Evolutionary conservation across 2,888 invertebrate genomes (phyloP).

Genomic region (Mythimna lalbum): DNA sequence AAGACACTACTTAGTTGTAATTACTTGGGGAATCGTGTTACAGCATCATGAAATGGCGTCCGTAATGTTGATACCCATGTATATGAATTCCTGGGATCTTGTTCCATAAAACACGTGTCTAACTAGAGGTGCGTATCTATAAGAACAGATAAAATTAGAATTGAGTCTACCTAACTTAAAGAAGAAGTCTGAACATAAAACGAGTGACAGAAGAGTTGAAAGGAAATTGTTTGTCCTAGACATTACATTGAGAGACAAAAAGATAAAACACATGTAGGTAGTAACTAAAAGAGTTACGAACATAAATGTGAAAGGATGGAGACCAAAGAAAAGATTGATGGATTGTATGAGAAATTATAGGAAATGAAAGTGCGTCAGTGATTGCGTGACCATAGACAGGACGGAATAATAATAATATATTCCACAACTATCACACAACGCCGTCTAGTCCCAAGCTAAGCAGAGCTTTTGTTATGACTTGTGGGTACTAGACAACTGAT

Average conservation of each 20-base stretch:
- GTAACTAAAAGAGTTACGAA: background rate
- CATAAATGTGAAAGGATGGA: background rate
- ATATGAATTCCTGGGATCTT: background rate
- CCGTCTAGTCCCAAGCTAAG: no score
- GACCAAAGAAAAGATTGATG: background rate
- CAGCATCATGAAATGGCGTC: slow-evolving; percentile 17
- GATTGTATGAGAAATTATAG: background rate
- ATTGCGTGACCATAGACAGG: no score
- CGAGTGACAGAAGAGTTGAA: background rate
- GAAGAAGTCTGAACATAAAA: no score
- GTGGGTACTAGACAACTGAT: no score
- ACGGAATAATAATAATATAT: no score
- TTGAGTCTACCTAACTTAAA: background rate
- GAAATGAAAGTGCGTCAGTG: background rate
- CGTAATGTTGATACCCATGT: slow-evolving; percentile 15
- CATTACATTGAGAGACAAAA: background rate
- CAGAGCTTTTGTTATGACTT: no score
- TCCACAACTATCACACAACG: no score
- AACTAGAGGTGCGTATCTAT: no score
- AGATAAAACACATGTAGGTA: background rate
- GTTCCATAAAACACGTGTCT: background rate
- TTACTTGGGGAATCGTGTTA: slow-evolving; percentile 29
- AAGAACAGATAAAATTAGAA: background rate
- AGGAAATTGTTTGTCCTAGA: background rate
- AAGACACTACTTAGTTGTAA: slow-evolving; percentile 10